Evolutionary conservation across 2,888 invertebrate genomes (phyloP), one percentile per base, ranked within the genome.

Genomic region (Taphrorychus bicolor): DNA sequence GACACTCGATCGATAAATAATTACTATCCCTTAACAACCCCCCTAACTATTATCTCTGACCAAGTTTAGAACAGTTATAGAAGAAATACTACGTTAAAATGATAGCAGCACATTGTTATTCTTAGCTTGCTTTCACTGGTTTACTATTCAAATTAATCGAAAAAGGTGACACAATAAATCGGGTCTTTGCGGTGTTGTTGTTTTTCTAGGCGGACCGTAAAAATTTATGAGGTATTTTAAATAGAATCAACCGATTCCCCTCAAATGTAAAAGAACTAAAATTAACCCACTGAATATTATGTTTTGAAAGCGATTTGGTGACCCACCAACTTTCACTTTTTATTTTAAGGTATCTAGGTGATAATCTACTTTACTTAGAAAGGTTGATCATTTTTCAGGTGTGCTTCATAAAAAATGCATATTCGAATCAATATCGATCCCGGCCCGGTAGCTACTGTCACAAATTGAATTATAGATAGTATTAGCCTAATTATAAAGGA

Each of bases 151-250:
- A 9, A 32, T 32, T 32, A 32, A 9, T 14, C 5, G 17, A 45
- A 45, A 45, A 5, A 17, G 14, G 51, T 51, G 51, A 51, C 22
- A 19, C 17, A 48, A 19, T 54, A 54, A 32, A 54, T 14, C 54
- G 22, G 14, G 21, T 16, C 40, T 32, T 32, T 18, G 22, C 52
- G 22, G 52, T 9, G 52, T n/a, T 52, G 54, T 23, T 54, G 54
- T 54, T 24, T 54, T 54, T 54, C 24, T 23, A 32, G 54, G 5
- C 14, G 19, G 52, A 52, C 2, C 16, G 22, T 11, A 22, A 54
- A 56, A 48, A 62, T 62, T 62, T 62, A 62, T 62, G 48, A 24
- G 54, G 19, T 62, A 40, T 62, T 62, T 62, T 62, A 62, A 62
- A 62, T 62, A 62, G 62, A 62, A 41, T 62, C 56, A 17, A 16